Evolutionary conservation across 1,140 invertebrate genomes (phyloP).

Genomic region (Pentalonia nigronervosa): DNA sequence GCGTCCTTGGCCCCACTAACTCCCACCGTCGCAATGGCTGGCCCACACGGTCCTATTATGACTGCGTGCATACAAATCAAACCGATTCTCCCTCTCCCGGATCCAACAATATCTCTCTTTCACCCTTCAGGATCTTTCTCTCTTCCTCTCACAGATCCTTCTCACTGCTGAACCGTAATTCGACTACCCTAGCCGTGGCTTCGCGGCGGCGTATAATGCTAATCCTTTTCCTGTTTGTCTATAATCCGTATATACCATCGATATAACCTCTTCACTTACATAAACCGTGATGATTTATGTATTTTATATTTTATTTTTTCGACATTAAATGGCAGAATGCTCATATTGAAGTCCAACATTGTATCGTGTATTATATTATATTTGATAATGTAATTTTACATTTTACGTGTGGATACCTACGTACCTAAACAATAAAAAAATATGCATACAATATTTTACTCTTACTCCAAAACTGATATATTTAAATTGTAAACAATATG

Average conservation of each 20-base stretch:
- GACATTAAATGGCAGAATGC: neutral
- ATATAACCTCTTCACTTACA: neutral
- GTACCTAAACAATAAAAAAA: neutral
- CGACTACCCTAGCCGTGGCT: neutral
- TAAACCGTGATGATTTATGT: neutral
- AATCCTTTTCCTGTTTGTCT: neutral
- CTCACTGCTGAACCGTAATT: neutral
- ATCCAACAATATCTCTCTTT: neutral
- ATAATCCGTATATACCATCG: neutral
- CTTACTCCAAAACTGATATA: neutral
- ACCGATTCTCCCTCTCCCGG: neutral
- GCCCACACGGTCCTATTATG: neutral
- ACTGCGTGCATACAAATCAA: constrained; percentile 43
- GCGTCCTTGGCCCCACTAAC: constrained; percentile 33
- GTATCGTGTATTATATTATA: neutral
- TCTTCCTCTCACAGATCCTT: neutral
- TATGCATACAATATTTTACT: neutral
- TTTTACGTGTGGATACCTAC: neutral
- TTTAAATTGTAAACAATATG: neutral
- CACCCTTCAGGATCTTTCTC: neutral
- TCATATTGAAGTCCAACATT: neutral
- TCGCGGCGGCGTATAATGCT: neutral
- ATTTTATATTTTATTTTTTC: neutral
- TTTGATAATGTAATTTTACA: neutral
- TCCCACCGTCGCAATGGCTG: neutral